A percentile compares a stretch with the other conserved stretches of the same genome.
phyloP scores from a whole-genome alignment of 2,113 vertebrate genomes.

The Platycercus adscitus region DNA sequence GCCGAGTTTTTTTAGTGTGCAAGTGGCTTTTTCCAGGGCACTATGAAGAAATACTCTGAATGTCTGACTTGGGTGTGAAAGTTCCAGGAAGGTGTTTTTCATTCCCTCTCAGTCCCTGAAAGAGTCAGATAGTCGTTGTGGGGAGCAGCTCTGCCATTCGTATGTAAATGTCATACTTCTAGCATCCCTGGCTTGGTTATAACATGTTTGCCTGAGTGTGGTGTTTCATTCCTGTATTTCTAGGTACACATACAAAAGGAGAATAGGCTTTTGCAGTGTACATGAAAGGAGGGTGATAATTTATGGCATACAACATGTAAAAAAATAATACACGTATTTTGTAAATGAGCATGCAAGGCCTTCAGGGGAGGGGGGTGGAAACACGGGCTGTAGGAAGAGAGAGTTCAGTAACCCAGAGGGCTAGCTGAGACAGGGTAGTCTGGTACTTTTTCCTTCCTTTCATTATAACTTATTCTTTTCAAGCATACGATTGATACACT shows the following conservation, averaged over 20 bases:
- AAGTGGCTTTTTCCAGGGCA: background rate
- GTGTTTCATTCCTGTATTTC: background rate
- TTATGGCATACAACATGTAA: background rate
- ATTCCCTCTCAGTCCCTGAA: background rate
- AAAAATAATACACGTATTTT: background rate
- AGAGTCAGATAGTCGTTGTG: background rate
- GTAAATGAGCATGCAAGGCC: background rate
- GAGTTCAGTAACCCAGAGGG: background rate
- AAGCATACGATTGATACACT: background rate
- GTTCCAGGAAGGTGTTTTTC: slow-evolving; percentile 20
- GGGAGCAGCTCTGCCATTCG: background rate
- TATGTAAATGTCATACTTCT: background rate
- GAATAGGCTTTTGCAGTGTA: background rate
- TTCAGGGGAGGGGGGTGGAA: background rate
- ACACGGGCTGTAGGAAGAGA: fast-evolving
- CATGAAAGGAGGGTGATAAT: background rate
- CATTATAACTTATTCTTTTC: background rate
- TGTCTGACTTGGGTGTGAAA: slow-evolving; percentile 42
- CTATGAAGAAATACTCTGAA: background rate
- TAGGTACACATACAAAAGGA: background rate
- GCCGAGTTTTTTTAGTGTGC: background rate
- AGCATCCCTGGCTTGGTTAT: background rate
- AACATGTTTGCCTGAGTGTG: background rate
- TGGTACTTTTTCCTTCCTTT: background rate
- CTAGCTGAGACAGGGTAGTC: background rate